These are phyloP conservation scores for Sylvilagus bachmani DNA, from an alignment of 2,113 vertebrate genomes.

Conservation along the genomic window DNA sequence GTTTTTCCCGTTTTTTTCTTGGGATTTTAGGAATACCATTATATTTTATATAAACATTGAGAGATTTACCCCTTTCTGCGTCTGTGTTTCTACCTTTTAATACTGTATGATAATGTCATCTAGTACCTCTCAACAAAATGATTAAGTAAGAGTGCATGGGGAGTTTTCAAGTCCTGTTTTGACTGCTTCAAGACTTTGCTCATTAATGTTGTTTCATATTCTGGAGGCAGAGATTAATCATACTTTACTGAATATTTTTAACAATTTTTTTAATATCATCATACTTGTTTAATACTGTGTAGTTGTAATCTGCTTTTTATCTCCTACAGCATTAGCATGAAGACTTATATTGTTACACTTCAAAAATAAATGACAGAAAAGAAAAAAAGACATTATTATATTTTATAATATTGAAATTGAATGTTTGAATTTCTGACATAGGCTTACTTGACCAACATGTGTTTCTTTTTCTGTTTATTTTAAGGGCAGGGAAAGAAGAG, in stretches of 20 bases:
- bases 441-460: not conserved
- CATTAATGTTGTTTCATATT: not conserved
- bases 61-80: not conserved
- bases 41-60: not conserved
- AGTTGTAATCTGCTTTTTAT: not conserved
- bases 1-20: not conserved
- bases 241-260: not conserved
- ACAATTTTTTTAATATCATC: not conserved
- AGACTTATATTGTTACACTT: not conserved
- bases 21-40: not conserved
- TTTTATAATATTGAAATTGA: not conserved
- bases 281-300: not conserved
- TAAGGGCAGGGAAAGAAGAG: too few relatives aligned
- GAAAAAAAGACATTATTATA: not conserved
- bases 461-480: not conserved
- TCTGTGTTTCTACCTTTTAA: not conserved
- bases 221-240: not conserved
- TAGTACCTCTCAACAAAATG: not conserved
- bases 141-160: not conserved
- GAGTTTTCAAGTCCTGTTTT: not conserved
- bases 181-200: not conserved
- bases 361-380: not conserved
- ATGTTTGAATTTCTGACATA: not conserved
- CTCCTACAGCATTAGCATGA: not conserved
- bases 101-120: not conserved